Conservation (phyloP, 2,113 vertebrate species). For the Zeus faber region DNA sequence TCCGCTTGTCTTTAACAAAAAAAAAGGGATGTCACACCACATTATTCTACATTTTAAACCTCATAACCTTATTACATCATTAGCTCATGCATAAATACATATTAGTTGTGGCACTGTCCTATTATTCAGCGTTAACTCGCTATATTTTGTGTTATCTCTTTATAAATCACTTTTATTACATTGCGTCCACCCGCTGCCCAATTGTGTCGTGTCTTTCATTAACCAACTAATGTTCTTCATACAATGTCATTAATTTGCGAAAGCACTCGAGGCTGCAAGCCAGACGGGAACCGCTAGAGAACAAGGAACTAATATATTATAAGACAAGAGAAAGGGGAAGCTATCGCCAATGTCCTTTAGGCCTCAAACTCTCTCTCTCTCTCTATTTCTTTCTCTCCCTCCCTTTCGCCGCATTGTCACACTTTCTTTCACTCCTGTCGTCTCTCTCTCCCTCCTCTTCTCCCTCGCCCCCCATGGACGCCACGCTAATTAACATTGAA, state of each 20-base stretch:
- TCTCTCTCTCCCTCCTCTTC: constrained; percentile 15
- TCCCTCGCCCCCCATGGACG: constrained; percentile 37
- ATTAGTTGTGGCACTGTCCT: too few relatives aligned
- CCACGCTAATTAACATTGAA: constrained; percentile 59
- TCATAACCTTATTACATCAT: too few relatives aligned
- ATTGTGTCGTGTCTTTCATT: constrained; percentile 55
- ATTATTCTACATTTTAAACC: too few relatives aligned
- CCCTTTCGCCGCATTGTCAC: not conserved
- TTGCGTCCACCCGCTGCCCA: constrained; percentile 31
- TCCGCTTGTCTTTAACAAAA: constrained; percentile 47
- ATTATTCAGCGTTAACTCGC: too few relatives aligned
- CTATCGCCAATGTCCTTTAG: constrained; percentile 32
- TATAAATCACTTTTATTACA: constrained; percentile 32
- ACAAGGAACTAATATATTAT: constrained; percentile 46
- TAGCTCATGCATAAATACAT: too few relatives aligned
- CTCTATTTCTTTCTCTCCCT: not conserved
- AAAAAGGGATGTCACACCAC: not conserved
- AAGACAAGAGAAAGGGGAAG: constrained; percentile 43
- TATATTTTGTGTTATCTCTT: constrained; percentile 27
- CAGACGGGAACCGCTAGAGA: constrained; percentile 35
- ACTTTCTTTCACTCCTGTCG: constrained; percentile 17
- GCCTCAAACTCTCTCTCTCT: constrained; percentile 10
- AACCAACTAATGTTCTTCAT: constrained; percentile 60
- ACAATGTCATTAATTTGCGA: constrained; percentile 64
- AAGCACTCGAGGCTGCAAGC: constrained; percentile 50